Evolutionary conservation across 1,140 invertebrate species (phyloP).

Genomic region (Bombus pyrosoma): DNA sequence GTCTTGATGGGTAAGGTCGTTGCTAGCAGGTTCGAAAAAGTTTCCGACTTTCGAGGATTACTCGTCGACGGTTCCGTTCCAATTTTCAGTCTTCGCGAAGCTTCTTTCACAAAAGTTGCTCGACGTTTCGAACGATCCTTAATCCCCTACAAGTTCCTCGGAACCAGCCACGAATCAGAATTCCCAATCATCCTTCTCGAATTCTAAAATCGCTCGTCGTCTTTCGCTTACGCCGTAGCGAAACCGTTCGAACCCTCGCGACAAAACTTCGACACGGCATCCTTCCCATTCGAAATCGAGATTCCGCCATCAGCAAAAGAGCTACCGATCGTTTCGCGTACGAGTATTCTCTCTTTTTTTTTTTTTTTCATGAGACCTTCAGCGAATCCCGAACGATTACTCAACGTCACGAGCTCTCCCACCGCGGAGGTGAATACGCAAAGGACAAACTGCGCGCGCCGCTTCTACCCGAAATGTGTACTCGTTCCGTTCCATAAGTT

Average conservation of each 20-base stretch:
- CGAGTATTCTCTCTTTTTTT: conserved; percentile 18
- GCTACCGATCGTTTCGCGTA: not conserved
- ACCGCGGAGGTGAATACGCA: conserved; percentile 26
- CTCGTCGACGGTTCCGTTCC: conserved; percentile 13
- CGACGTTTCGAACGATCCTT: conserved; percentile 19
- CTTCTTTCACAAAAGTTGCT: conserved; percentile 19
- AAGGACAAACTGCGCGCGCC: conserved; percentile 32
- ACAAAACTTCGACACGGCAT: not conserved
- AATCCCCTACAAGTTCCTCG: conserved; percentile 9
- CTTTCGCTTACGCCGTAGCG: no score
- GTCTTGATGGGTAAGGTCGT: not conserved
- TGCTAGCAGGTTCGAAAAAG: not conserved
- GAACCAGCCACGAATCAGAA: conserved; percentile 23
- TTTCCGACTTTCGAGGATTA: conserved; percentile 15
- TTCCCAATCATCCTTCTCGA: conserved; percentile 13
- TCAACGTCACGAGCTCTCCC: conserved; percentile 37
- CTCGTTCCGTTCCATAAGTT: conserved; percentile 46
- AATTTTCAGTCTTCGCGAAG: conserved; percentile 18
- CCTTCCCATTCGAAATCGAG: not conserved
- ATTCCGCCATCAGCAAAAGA: not conserved
- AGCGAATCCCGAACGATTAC: conserved; percentile 2
- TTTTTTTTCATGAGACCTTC: not conserved
- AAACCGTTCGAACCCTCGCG: not conserved
- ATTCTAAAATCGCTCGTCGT: conserved; percentile 9
- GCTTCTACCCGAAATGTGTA: conserved; percentile 32